Percentiles rank a stretch among this genome's conserved stretches.
These are phyloP conservation scores for Eupithecia insigniata DNA, from an alignment of 2,888 invertebrate species.

Conservation along the genomic window DNA sequence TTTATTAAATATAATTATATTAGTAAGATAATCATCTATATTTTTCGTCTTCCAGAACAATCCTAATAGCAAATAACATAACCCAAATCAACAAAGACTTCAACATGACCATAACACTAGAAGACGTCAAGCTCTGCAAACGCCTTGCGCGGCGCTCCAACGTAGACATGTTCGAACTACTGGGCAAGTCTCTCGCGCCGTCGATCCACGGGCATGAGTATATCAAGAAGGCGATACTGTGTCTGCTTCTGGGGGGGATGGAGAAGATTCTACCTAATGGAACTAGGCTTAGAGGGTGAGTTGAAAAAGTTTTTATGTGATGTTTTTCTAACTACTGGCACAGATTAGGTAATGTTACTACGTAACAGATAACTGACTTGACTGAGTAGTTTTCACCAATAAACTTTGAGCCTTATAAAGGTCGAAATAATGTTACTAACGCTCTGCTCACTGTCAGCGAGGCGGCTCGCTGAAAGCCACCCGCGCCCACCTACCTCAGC, in stretches of 20 bases:
- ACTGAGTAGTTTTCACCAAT: too few relatives aligned
- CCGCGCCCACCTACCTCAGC: too few relatives aligned
- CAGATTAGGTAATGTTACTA: too few relatives aligned
- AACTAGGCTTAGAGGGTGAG: conserved; percentile 93
- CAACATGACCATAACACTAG: conserved; percentile 89
- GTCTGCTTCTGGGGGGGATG: conserved; percentile 96
- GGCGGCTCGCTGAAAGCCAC: too few relatives aligned
- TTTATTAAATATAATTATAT: too few relatives aligned
- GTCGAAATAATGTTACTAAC: too few relatives aligned
- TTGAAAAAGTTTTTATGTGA: too few relatives aligned
- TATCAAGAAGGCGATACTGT: conserved; percentile 98
- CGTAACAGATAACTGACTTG: too few relatives aligned
- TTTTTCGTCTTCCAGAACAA: conserved; percentile 85
- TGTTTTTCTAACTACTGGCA: too few relatives aligned
- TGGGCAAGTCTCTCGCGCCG: conserved; percentile 97
- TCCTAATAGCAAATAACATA: conserved; percentile 97
- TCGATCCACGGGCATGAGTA: conserved; percentile 99
- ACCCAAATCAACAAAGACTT: conserved; percentile 95
- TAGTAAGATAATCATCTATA: background rate
- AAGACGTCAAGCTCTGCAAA: conserved; percentile 96
- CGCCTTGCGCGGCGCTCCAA: conserved; percentile 88
- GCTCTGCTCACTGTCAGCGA: too few relatives aligned
- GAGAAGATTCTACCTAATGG: conserved; percentile 97
- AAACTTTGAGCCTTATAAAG: too few relatives aligned
- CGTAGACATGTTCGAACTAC: conserved; percentile 93